phyloP scores from a whole-genome alignment of 2,797 vertebrate genomes.

The Hyperoplus lanceolatus region DNA sequence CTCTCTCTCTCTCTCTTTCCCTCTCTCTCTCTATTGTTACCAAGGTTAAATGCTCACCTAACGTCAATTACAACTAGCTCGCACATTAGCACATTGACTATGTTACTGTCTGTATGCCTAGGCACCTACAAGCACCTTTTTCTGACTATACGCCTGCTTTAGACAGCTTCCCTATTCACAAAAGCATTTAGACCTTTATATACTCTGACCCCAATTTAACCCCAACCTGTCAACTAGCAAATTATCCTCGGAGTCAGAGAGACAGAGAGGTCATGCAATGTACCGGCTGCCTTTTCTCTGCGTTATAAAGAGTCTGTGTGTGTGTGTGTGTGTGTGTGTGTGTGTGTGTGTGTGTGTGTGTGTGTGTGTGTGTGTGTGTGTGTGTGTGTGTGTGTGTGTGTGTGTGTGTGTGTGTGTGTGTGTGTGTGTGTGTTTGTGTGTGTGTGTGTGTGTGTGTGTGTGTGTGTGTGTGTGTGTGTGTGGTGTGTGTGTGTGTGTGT shows the following conservation, averaged over 20 bases:
- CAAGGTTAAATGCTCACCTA: conserved; percentile 7
- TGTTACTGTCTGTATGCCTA: conserved; percentile 23
- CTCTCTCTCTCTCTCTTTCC: not conserved
- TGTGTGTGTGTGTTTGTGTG: too few species aligned
- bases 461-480: too few species aligned
- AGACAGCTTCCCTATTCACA: conserved; percentile 14
- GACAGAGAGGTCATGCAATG: conserved; percentile 56
- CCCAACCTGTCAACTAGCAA: conserved; percentile 28
- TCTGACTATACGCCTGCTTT: conserved; percentile 33
- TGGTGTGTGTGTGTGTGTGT: too few species aligned
- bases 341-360: too few species aligned
- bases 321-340: too few species aligned
- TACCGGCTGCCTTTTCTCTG: conserved; percentile 38
- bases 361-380: too few species aligned
- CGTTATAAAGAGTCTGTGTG: conserved; percentile 43
- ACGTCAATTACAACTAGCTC: conserved; percentile 15
- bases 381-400: too few species aligned
- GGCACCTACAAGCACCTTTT: conserved; percentile 34
- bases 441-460: too few species aligned
- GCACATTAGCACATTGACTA: conserved; percentile 4
- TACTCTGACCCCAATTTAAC: conserved; percentile 52
- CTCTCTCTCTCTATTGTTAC: not conserved
- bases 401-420: too few species aligned
- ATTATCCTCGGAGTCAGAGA: conserved; percentile 32
- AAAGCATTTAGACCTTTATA: conserved; percentile 41